Percentiles rank a stretch among this genome's conserved stretches.
phyloP scores from a whole-genome alignment of 2,113 vertebrate genomes.

The Prochilodus magdalenae region DNA sequence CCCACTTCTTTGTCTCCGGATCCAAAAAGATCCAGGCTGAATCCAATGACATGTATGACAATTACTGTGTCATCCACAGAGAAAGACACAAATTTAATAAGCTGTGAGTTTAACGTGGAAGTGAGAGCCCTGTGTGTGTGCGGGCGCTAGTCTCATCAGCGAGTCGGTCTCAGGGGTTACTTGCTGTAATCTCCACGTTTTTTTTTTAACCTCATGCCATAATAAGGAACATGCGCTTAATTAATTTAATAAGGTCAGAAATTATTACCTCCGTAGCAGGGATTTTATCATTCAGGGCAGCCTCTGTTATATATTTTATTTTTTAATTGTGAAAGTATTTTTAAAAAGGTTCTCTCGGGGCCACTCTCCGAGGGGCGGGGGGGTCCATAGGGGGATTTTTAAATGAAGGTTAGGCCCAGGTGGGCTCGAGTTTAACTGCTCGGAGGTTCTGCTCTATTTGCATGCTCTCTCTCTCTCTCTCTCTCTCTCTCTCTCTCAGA shows the following conservation, averaged over 20 bases:
- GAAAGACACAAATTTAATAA: constrained; percentile 77
- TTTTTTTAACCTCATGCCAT: constrained; percentile 52
- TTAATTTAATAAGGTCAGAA: constrained; percentile 81
- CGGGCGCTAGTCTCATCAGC: constrained; percentile 66
- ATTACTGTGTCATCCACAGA: constrained; percentile 71
- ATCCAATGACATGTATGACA: constrained; percentile 76
- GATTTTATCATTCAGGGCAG: constrained; percentile 62
- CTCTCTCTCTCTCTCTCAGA: constrained; percentile 33
- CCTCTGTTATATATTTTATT: constrained; percentile 60
- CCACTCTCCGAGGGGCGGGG: constrained; percentile 6
- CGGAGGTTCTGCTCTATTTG: constrained; percentile 59
- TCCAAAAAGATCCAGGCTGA: constrained; percentile 63
- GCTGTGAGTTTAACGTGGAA: constrained; percentile 62
- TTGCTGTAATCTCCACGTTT: constrained; percentile 54
- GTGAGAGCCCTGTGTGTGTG: constrained; percentile 52
- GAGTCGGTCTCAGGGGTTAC: constrained; percentile 63
- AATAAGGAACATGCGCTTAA: constrained; percentile 75
- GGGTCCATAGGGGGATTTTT: constrained; percentile 45
- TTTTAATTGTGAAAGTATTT: constrained; percentile 57
- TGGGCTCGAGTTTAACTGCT: constrained; percentile 47
- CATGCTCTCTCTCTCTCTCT: constrained; percentile 24
- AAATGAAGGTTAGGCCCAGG: constrained; percentile 54
- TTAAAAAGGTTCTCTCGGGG: constrained; percentile 56
- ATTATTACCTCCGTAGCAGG: constrained; percentile 70
- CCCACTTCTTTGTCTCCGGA: background rate